Conservation (phyloP, 2,888 invertebrate genomes). For the Ophraella communa region DNA sequence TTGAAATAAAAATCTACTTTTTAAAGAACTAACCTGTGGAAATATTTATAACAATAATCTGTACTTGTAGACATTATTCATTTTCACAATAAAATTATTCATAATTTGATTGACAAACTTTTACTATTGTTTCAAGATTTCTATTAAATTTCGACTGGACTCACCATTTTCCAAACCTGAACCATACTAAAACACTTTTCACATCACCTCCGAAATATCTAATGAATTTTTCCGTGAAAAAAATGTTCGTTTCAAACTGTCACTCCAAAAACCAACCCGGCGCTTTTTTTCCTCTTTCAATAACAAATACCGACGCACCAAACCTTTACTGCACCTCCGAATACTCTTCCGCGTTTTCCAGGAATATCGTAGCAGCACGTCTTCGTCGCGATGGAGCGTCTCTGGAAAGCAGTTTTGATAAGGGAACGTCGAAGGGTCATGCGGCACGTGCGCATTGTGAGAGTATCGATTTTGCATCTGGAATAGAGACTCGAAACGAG, state of each 20-base stretch:
- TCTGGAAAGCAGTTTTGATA: conserved; percentile 47
- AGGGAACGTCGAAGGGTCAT: conserved; percentile 16
- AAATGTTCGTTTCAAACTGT: not conserved
- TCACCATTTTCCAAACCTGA: not conserved
- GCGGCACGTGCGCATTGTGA: conserved; percentile 34
- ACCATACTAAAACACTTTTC: not conserved
- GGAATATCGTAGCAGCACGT: conserved; percentile 26
- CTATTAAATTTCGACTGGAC: not conserved
- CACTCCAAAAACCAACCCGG: conserved; percentile 3
- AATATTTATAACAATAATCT: too few species aligned
- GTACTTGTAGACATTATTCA: too few species aligned
- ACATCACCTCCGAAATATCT: not conserved
- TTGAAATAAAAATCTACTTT: too few species aligned
- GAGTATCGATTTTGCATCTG: conserved; percentile 38
- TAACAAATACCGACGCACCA: conserved; percentile 1
- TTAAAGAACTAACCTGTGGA: too few species aligned
- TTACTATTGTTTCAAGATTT: too few species aligned
- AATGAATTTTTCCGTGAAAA: not conserved
- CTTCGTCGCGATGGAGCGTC: conserved; percentile 43
- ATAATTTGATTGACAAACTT: too few species aligned
- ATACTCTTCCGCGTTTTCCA: conserved; percentile 31
- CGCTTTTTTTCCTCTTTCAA: conserved; percentile 1
- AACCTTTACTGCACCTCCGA: conserved; percentile 15
- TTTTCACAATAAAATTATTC: too few species aligned
- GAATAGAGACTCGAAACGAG: conserved; percentile 4